Conservation (phyloP, 2,888 invertebrate species). For the Branchipolynoe longqiensis region DNA sequence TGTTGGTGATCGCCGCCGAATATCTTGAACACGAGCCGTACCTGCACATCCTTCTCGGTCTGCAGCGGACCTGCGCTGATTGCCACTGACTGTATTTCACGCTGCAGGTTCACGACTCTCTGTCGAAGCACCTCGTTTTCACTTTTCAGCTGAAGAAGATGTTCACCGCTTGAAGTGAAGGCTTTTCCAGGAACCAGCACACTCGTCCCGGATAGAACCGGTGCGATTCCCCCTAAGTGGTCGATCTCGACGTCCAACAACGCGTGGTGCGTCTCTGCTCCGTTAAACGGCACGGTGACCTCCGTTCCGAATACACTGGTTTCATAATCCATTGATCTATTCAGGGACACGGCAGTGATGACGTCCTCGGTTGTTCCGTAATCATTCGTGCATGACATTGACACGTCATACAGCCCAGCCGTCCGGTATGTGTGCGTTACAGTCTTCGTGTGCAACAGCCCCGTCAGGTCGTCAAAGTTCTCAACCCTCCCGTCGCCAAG, state of each 20-base stretch:
- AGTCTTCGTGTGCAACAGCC: neutral
- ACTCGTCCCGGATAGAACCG: neutral
- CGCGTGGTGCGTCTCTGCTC: neutral
- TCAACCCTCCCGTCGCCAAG: constrained; percentile 67
- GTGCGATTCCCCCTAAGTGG: constrained; percentile 10
- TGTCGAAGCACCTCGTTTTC: constrained; percentile 13
- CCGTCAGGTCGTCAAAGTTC: neutral
- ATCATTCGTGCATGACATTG: constrained; percentile 71
- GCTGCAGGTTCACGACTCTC: constrained; percentile 59
- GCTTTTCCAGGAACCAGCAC: constrained; percentile 37
- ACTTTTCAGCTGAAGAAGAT: constrained; percentile 42
- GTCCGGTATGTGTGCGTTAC: constrained; percentile 67
- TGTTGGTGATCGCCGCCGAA: constrained; percentile 72
- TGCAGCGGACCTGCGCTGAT: neutral
- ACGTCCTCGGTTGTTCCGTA: constrained; percentile 69
- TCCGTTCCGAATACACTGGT: constrained; percentile 2
- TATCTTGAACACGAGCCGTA: constrained; percentile 71
- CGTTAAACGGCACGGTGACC: neutral
- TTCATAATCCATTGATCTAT: constrained; percentile 37
- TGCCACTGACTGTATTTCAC: neutral
- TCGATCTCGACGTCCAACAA: neutral
- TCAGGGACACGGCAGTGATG: neutral
- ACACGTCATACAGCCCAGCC: constrained; percentile 72
- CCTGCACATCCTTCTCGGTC: constrained; percentile 65
- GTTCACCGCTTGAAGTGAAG: constrained; percentile 59